Percentiles rank a stretch among this genome's conserved stretches.
These are phyloP conservation scores for Phalloptychus januarius DNA, from an alignment of 2,797 vertebrate genomes.

Conservation along the genomic window DNA sequence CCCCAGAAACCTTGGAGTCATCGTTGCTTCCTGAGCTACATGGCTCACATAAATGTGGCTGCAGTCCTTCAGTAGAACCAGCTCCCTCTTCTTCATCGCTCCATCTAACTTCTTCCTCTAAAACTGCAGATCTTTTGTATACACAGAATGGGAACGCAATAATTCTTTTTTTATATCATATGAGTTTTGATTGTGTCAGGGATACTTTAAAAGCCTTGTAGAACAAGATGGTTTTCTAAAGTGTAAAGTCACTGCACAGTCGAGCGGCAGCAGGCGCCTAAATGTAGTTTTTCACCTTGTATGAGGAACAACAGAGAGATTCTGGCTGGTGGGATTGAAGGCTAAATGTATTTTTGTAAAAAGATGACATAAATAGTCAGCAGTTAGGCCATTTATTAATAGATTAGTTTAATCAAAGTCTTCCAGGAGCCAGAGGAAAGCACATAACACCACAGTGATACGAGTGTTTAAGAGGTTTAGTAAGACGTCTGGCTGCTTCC, in stretches of 20 bases:
- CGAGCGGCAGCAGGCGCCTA: not conserved
- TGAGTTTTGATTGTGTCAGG: no score
- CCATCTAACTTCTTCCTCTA: no score
- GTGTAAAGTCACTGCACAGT: not conserved
- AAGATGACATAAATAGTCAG: not conserved
- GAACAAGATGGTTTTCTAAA: not conserved
- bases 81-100: no score
- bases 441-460: not conserved
- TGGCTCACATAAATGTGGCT: no score
- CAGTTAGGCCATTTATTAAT: not conserved
- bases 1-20: no score
- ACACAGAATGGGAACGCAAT: no score
- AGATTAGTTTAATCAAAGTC: not conserved
- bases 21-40: no score
- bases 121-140: no score
- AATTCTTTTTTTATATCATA: no score
- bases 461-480: not conserved
- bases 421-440: not conserved
- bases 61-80: no score
- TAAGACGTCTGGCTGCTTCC: not conserved
- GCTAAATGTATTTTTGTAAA: not conserved
- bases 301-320: no score
- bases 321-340: not conserved
- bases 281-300: not conserved
- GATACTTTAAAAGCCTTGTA: not conserved